These are phyloP conservation scores for Musca domestica DNA, from an alignment of 1,140 invertebrate genomes.

Conservation along the genomic window DNA sequence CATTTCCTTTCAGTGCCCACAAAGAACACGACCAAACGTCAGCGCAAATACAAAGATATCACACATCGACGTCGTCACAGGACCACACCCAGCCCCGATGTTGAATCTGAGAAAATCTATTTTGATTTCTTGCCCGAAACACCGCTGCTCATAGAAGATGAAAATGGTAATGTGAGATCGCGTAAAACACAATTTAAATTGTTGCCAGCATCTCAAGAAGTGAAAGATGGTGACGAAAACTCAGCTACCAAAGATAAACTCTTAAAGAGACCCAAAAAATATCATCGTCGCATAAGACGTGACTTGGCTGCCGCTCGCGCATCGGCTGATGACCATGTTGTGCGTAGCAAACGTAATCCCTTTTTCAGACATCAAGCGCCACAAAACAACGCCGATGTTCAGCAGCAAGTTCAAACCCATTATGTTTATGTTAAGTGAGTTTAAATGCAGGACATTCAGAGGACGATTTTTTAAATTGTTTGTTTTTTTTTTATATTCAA, in stretches of 20 bases:
- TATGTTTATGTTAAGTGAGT: constrained; percentile 24
- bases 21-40: constrained; percentile 32
- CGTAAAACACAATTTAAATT: constrained; percentile 27
- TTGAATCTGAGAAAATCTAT: constrained; percentile 30
- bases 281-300: constrained; percentile 38
- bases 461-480: not conserved
- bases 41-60: constrained; percentile 23
- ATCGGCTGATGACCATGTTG: not conserved
- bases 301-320: constrained; percentile 2
- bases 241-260: constrained; percentile 31
- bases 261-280: constrained; percentile 41
- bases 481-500: not conserved
- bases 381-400: not conserved
- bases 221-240: not conserved
- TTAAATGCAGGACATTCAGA: not conserved
- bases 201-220: constrained; percentile 14
- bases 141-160: constrained; percentile 34
- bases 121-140: constrained; percentile 42
- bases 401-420: not conserved
- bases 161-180: constrained; percentile 22
- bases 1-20: constrained; percentile 33
- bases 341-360: constrained; percentile 23
- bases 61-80: not conserved
- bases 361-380: constrained; percentile 6
- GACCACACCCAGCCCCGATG: not conserved